phyloP scores from a whole-genome alignment of 1,140 invertebrate genomes.

The Bombus balteatus region DNA sequence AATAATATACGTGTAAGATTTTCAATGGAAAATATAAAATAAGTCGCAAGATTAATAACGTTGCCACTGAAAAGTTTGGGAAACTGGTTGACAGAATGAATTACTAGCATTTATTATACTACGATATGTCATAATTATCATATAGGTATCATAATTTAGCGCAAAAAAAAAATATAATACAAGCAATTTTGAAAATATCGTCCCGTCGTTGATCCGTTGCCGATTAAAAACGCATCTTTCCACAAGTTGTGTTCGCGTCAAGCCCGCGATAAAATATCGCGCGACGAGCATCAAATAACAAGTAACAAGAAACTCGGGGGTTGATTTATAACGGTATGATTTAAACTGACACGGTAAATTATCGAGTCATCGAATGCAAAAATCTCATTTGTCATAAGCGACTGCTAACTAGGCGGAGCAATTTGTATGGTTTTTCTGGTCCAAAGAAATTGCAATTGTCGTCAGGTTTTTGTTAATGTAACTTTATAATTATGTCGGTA shows the following conservation, averaged over 20 bases:
- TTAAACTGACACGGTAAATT: constrained; percentile 38
- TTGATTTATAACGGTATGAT: constrained; percentile 36
- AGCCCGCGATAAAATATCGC: background rate
- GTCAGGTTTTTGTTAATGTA: background rate
- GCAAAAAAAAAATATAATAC: background rate
- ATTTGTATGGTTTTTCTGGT: background rate
- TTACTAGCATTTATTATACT: too few relatives aligned
- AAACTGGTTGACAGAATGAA: background rate
- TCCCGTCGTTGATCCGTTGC: background rate
- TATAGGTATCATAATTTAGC: background rate
- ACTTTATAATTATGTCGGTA: background rate
- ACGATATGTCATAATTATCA: background rate
- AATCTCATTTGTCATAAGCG: constrained; percentile 32
- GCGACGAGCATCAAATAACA: constrained; percentile 13
- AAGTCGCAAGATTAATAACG: too few relatives aligned
- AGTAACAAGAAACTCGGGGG: background rate
- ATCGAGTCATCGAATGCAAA: constrained; percentile 12
- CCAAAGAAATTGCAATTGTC: constrained; percentile 12
- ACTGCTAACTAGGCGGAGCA: constrained; percentile 2
- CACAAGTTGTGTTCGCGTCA: background rate
- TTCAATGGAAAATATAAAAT: too few relatives aligned
- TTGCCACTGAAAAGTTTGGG: background rate
- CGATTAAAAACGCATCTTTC: constrained; percentile 13
- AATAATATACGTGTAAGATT: too few relatives aligned
- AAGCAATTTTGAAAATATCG: background rate